phyloP scores from a whole-genome alignment of 37 sponge, comb jelly and placozoan genomes.

The Bolinopsis microptera region DNA sequence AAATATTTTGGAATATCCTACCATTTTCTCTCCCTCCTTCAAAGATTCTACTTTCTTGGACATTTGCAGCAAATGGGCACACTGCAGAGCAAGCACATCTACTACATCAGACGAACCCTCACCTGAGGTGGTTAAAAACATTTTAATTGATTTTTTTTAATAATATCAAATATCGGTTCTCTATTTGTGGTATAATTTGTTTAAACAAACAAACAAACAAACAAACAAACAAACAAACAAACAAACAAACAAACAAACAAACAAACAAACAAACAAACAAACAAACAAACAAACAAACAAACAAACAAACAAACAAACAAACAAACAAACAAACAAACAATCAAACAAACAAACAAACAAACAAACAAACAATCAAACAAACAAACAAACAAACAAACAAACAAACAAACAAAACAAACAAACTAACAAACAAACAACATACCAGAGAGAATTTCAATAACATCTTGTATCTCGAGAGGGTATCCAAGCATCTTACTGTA shows the following conservation, averaged over 20 bases:
- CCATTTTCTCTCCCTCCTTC: constrained; percentile 11
- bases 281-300: constrained; percentile 44
- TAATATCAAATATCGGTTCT: too few species aligned
- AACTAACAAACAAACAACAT: not conserved
- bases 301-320: constrained; percentile 40
- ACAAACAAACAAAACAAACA: not conserved
- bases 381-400: constrained; percentile 51
- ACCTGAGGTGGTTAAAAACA: too few species aligned
- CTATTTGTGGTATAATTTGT: too few species aligned
- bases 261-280: constrained; percentile 45
- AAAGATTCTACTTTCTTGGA: not conserved
- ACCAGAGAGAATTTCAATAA: constrained; percentile 15
- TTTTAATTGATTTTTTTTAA: too few species aligned
- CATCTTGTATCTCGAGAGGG: not conserved
- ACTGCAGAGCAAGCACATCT: constrained; percentile 4
- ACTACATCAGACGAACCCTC: not conserved
- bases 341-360: constrained; percentile 48
- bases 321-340: constrained; percentile 49
- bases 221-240: not conserved
- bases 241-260: constrained; percentile 42
- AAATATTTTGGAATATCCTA: too few species aligned
- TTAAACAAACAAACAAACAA: not conserved
- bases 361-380: constrained; percentile 48
- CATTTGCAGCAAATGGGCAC: constrained; percentile 35
- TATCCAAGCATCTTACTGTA: not conserved